Base-by-base conservation (phyloP, 2,888 invertebrate species). In the Rhaphigaster nebulosa region DNA sequence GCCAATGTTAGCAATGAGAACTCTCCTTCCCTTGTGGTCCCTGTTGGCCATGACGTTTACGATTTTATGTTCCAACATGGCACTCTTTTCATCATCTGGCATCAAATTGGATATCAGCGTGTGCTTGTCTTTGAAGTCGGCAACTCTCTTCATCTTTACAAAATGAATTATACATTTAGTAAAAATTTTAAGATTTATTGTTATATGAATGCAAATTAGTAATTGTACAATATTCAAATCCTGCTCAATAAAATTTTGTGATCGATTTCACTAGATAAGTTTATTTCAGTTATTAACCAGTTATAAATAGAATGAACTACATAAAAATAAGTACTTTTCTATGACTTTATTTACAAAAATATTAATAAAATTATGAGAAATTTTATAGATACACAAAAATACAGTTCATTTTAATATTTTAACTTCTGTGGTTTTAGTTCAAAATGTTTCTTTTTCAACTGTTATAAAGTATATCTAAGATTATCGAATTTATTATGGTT, bases 1-100 rank as follows among this genome's bases (percentile, higher is more conserved):
- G 93, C 97, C 97, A 92, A 95, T 95, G 93, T 96, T 96, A 0
- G 97, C 96, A 60, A 97, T 93, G 20, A 97, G 94, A 0, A 97
- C 95, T 91, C 97, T 95, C 91, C 97, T 95, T 41, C 97, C 96
- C 93, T 96, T 95, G 92, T 97, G 96, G 93, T 97, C 97, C 80
- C 96, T 95, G 91, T 96, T 95, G 92, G 95, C 96, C 92, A 97
- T 93, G 5, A 97, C 97, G 93, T 97, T 97, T 15, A 97, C 96
- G 0, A 97, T 96, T 92, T 96, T 95, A 93, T 96, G 95, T 45
- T 97, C 95, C n/a, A 95, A 94, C 93, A 97, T 96, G 15, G 96
- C 95, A 0, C 94, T 94, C 93, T 95, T 95, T 93, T 97, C 96
- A 88, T 96, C 95, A 38, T 95, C 95, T 0, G 97, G 96, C 93